phyloP scores from a whole-genome alignment of 1,140 invertebrate genomes.

The Nixonia krombeini region DNA sequence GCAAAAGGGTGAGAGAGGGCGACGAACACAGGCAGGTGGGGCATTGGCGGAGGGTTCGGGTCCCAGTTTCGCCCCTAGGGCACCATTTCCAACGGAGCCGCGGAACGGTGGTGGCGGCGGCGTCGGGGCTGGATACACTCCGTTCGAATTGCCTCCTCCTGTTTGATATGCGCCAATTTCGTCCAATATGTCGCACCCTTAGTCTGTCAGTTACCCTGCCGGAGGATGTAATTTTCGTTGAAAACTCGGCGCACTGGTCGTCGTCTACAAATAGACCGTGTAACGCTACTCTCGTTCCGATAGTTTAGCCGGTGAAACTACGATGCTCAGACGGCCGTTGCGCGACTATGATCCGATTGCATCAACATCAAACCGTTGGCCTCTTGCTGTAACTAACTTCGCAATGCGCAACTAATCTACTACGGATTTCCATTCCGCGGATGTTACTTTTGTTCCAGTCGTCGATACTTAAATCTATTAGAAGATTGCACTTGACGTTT shows the following conservation, averaged over 20 bases:
- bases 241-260: constrained; percentile 24
- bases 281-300: background rate
- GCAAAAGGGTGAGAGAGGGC: constrained; percentile 16
- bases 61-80: constrained; percentile 47
- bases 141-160: constrained; percentile 60
- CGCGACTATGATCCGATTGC: too few relatives aligned
- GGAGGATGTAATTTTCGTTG: constrained; percentile 33
- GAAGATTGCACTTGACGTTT: too few relatives aligned
- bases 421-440: too few relatives aligned
- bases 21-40: constrained; percentile 25
- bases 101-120: too few relatives aligned
- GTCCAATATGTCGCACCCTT: constrained; percentile 60
- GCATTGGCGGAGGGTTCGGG: constrained; percentile 37
- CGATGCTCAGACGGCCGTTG: background rate
- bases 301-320: background rate
- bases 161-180: constrained; percentile 62
- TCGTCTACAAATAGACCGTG: constrained; percentile 23
- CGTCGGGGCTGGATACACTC: constrained; percentile 43
- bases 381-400: too few relatives aligned
- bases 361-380: too few relatives aligned
- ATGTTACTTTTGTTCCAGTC: too few relatives aligned
- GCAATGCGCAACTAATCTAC: too few relatives aligned
- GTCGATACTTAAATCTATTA: too few relatives aligned
- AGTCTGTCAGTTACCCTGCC: constrained; percentile 30
- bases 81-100: constrained; percentile 52